These are phyloP conservation scores for Castor canadensis DNA, from an alignment of 2,113 vertebrate genomes.

Conservation along the genomic window DNA sequence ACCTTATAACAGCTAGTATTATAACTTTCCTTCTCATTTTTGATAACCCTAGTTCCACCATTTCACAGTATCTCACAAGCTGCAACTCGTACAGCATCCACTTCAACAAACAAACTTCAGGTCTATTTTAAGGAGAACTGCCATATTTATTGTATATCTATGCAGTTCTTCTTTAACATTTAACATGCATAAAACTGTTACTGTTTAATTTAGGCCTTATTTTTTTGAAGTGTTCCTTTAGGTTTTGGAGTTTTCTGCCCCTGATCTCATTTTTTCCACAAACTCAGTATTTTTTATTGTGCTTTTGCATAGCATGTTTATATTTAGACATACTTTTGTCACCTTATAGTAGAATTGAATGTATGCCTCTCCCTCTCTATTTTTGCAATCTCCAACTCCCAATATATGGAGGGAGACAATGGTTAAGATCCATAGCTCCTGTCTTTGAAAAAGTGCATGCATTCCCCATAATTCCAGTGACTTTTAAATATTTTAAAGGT, in stretches of 20 bases:
- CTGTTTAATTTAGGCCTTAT: background rate
- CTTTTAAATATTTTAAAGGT: background rate
- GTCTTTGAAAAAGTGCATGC: constrained; percentile 34
- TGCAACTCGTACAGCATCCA: background rate
- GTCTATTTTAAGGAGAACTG: background rate
- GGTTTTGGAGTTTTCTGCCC: background rate
- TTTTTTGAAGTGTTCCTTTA: background rate
- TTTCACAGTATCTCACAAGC: background rate
- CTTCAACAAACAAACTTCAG: background rate
- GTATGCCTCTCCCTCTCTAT: background rate
- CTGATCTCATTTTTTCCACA: background rate
- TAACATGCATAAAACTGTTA: background rate
- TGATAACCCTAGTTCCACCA: background rate
- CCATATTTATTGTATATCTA: background rate
- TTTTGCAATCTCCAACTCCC: background rate
- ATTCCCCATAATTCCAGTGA: constrained; percentile 38
- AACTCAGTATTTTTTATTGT: background rate
- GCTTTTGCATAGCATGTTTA: background rate
- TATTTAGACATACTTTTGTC: background rate
- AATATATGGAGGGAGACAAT: background rate
- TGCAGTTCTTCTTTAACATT: background rate
- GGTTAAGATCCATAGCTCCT: background rate
- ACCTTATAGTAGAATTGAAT: background rate
- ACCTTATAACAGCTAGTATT: background rate
- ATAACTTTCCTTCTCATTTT: background rate